Conservation (phyloP, 2,113 vertebrate species). For the Megaceryle torquata region DNA sequence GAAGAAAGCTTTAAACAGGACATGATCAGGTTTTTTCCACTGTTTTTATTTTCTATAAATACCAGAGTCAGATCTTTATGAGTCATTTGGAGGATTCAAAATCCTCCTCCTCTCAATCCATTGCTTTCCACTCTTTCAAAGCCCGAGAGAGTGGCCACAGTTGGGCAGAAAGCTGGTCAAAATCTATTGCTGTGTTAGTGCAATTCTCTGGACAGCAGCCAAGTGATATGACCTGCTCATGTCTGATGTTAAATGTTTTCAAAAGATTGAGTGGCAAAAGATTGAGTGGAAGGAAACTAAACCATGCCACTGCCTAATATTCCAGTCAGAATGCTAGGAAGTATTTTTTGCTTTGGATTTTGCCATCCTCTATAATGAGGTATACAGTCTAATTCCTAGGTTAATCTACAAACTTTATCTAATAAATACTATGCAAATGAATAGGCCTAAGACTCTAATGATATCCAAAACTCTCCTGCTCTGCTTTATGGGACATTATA, state of each 20-base stretch:
- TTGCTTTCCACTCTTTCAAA: neutral
- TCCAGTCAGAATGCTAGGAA: neutral
- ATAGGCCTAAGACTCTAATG: neutral
- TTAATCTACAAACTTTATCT: neutral
- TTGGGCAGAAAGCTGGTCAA: neutral
- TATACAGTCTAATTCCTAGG: neutral
- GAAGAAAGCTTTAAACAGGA: neutral
- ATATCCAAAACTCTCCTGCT: neutral
- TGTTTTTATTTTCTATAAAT: neutral
- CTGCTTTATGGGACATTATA: neutral
- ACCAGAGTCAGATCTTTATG: neutral
- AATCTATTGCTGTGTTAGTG: neutral
- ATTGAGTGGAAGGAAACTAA: neutral
- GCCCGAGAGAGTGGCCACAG: neutral
- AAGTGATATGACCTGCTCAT: neutral
- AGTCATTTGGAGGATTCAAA: neutral
- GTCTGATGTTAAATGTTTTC: neutral
- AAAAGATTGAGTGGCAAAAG: neutral
- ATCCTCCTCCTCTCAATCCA: neutral
- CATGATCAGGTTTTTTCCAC: neutral
- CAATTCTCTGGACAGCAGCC: neutral
- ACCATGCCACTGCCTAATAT: rapidly evolving
- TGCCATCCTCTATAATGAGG: neutral
- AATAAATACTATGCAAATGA: neutral
- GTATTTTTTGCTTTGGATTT: neutral